Percentiles rank a stretch among this genome's conserved stretches.
phyloP scores from a whole-genome alignment of 2,888 invertebrate species.

The Phanerotoma sp. region DNA sequence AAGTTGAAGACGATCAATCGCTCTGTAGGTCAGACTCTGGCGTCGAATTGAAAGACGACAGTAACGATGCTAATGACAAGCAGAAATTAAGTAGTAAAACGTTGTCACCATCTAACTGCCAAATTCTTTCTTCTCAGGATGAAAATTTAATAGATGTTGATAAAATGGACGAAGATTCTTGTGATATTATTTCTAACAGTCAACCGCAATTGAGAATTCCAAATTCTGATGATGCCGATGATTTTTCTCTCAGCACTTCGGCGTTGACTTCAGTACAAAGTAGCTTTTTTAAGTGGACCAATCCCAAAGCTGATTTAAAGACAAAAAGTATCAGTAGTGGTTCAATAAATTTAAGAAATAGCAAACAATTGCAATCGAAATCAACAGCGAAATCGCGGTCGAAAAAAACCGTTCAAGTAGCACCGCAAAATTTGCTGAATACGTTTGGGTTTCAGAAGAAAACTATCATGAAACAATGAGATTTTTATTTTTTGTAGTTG shows the following conservation, averaged over 20 bases:
- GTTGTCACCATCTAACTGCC: neutral
- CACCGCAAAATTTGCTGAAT: slow-evolving; percentile 65
- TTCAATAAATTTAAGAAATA: neutral
- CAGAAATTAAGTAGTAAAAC: neutral
- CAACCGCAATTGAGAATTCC: neutral
- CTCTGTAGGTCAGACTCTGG: slow-evolving; percentile 17
- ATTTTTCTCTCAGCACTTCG: slow-evolving; percentile 15
- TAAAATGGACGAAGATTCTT: slow-evolving; percentile 9
- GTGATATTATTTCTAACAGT: slow-evolving; percentile 6
- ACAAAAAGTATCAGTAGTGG: neutral
- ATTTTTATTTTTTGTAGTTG: neutral
- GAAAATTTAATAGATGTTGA: slow-evolving; percentile 7
- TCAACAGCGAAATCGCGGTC: slow-evolving; percentile 18
- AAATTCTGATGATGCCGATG: slow-evolving; percentile 21
- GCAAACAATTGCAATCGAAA: slow-evolving; percentile 4
- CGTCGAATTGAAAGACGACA: slow-evolving; percentile 20
- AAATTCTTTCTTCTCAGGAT: neutral
- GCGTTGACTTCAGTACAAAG: slow-evolving; percentile 7
- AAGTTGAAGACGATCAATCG: neutral
- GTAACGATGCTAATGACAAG: too few species aligned
- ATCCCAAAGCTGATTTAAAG: slow-evolving; percentile 27
- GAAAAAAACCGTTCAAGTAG: slow-evolving; percentile 52
- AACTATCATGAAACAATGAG: slow-evolving; percentile 50
- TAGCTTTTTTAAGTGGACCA: slow-evolving; percentile 34
- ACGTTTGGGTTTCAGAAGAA: slow-evolving; percentile 69